These are phyloP conservation scores for Sardinella longiceps DNA, from an alignment of 2,797 vertebrate species.

Conservation along the genomic window DNA sequence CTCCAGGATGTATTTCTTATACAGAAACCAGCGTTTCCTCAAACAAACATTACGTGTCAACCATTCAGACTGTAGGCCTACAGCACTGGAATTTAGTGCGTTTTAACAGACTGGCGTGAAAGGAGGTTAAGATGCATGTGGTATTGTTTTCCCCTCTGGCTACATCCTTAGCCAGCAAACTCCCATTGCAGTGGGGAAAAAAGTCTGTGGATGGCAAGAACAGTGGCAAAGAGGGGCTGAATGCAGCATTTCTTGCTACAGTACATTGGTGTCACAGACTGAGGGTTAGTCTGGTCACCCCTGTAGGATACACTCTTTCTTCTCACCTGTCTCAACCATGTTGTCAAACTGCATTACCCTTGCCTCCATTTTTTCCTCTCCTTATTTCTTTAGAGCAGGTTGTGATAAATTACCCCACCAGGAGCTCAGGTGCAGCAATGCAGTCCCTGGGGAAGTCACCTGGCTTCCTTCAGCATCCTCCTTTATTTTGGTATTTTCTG, in stretches of 20 bases:
- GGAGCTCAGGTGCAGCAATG: slow-evolving; percentile 6
- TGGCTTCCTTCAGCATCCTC: neutral
- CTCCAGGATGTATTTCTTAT: neutral
- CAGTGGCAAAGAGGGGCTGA: neutral
- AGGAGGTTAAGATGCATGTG: neutral
- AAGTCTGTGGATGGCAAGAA: neutral
- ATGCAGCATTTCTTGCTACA: slow-evolving; percentile 10
- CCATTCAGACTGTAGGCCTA: neutral
- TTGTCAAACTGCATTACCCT: slow-evolving; percentile 1
- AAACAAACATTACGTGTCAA: neutral
- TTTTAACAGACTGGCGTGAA: neutral
- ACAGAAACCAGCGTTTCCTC: neutral
- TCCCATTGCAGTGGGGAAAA: neutral
- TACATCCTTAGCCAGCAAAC: neutral
- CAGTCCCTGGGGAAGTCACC: slow-evolving; percentile 4
- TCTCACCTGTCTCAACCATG: neutral
- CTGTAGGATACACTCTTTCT: neutral
- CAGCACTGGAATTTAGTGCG: neutral
- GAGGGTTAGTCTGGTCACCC: neutral
- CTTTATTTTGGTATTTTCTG: neutral
- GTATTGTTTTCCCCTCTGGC: neutral
- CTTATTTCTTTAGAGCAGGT: neutral
- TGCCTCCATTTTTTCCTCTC: neutral
- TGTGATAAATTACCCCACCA: neutral
- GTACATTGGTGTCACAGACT: neutral